phyloP scores from a whole-genome alignment of 2,113 vertebrate species.

The Opisthocomus hoazin region DNA sequence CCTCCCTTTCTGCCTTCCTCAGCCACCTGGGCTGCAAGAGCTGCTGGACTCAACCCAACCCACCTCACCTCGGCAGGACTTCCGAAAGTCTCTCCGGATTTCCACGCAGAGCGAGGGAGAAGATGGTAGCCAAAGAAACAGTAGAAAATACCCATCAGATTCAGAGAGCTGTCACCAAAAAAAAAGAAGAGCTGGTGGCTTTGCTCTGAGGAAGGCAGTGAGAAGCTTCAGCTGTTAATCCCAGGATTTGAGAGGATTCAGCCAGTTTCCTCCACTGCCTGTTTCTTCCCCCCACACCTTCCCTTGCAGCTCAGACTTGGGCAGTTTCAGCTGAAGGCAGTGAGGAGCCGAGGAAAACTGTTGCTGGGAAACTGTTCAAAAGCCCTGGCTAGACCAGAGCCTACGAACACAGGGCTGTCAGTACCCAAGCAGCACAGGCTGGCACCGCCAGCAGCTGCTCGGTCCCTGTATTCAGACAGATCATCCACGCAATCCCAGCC shows the following conservation, averaged over 20 bases:
- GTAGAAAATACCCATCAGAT: neutral
- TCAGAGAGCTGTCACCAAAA: neutral
- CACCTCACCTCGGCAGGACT: neutral
- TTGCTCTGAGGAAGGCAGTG: neutral
- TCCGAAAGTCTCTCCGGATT: neutral
- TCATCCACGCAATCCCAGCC: neutral
- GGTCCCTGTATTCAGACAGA: rapidly evolving
- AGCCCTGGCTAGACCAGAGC: neutral
- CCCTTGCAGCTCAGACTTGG: neutral
- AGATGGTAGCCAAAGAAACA: neutral
- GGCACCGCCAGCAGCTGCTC: rapidly evolving
- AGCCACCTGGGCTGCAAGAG: neutral
- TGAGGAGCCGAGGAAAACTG: neutral
- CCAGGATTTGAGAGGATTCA: neutral
- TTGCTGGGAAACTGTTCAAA: slow-evolving; percentile 48
- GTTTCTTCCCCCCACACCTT: neutral
- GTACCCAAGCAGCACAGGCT: neutral
- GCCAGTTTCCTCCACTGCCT: neutral
- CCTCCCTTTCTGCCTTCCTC: neutral
- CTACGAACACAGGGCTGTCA: neutral
- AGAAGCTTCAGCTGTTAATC: neutral
- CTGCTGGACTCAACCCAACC: neutral
- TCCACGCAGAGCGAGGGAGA: rapidly evolving
- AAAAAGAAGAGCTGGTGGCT: neutral
- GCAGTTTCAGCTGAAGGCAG: slow-evolving; percentile 1